Base-by-base conservation (phyloP, 1,140 invertebrate species). In the Hyles vespertilio region DNA sequence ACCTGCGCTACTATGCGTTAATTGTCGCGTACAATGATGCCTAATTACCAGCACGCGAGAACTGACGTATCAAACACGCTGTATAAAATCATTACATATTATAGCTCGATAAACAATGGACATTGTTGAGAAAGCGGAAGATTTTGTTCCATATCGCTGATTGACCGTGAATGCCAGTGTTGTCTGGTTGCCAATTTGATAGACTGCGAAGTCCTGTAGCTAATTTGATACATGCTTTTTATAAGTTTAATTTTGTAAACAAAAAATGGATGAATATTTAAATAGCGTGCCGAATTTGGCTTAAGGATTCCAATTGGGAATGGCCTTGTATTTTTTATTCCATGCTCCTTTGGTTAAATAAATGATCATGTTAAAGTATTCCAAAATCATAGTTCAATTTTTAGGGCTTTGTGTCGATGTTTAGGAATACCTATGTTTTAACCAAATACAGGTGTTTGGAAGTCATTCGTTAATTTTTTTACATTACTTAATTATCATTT, bases 81-180 rank as follows among this genome's bases (percentile, higher is more conserved):
- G 46, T 59, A 67, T 54, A 53, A 34, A 34, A n/a, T 47, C 33
- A 12, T 57, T 56, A 56, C 45, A 58, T 46, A 32, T 22, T 22
- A 22, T 34, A 43, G 44, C 50, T 59, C 56, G 49, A 49, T 59
- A 54, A 56, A 65, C 62, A 53, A 59, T 56, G 49, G 62, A 63
- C 49, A 52, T 68, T 62, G 61, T 58, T 64, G 69, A 72, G 79
- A 79, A 79, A 81, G 74, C 67, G 65, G 65, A 62, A 62, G 67
- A 72, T 65, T 60, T 54, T 65, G 74, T 61, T 71, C 79, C 50
- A 74, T 67, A 79, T 75, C 65, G 67, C 60, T 70, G 69, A 76
- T 81, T 76, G 72, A 78, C 72, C 77, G 73, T 71, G 68, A 74
- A 59, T 22, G 52, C 12, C 33, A 53, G 33, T 40, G 36, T 8